Evolutionary conservation across 2,888 invertebrate genomes (phyloP), one percentile per base, ranked within the genome.

Genomic region (Hylaea fasciaria): DNA sequence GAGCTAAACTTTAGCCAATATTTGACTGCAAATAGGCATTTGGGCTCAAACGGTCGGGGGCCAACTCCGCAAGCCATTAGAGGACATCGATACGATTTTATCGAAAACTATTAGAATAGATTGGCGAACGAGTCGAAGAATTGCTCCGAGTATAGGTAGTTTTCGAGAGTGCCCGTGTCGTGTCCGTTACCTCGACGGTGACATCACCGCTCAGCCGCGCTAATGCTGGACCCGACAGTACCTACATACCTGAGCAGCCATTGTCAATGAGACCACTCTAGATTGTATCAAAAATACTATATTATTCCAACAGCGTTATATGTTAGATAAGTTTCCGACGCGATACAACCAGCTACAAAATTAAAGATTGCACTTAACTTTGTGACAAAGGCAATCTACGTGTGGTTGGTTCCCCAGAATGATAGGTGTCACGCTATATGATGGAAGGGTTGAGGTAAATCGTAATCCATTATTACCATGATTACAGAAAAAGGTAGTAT

Each of bases 141-240:
- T 55, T 47, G 56, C 22, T 49, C 16, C 54, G 47, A 49, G 49
- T 63, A 62, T 62, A 57, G 48, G 60, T 63, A 61, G 56, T 40
- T 56, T 52, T 61, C 43, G 61, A 59, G 65, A 68, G 68, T 62
- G 57, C 35, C 63, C 39, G 48, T 68, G 78, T 74, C 39, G 48
- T 68, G 78, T 74, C 86, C 85, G 85, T 84, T 87, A 82, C 68
- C 73, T 76, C 67, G 51, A 56, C 49, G 82, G 75, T 89, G 89
- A 89, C 83, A 86, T 89, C 89, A 88, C 71, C 85, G 74, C 73
- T 35, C 60, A 82, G 81, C 69, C 78, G 80, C 78, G 83, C 78
- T 80, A 73, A 81, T 77, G 77, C 79, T 75, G 76, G 78, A 74
- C 79, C 73, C 73, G 70, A 77, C 77, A 72, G 72, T 73, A 72